Evolutionary conservation across 2,888 invertebrate genomes (phyloP), one percentile per base, ranked within the genome.

Genomic region (Timema cristinae): DNA sequence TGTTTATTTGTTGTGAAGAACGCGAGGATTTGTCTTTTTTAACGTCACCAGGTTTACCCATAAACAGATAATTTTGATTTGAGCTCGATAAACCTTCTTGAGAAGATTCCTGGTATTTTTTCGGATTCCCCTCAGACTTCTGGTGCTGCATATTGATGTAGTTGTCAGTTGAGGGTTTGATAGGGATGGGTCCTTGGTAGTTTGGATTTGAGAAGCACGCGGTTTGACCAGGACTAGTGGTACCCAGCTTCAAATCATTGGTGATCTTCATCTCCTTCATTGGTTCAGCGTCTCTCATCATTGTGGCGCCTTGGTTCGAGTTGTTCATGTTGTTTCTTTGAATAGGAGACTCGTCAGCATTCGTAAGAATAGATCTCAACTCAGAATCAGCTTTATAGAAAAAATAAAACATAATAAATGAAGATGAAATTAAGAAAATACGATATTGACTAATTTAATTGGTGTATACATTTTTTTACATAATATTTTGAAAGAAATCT

Each of bases 121-220:
- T 47, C n/a, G 13, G 51, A 15, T 50, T 47, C 16, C 15, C 50
- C 16, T 68, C 68, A 32, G 15, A 82, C 76, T 85, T 85, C 74
- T 85, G 84, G 74, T 84, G 82, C 0, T 85, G 85, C 84, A 86
- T 84, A 76, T 85, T 85, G 1, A 86, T 83, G 75, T 86, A 86
- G 81, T 86, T 86, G 75, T 85, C 85, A 6, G 63, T 32, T 5
- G 69, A 48, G 10, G 69, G 67, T 51, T 69, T 72, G 47, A 74
- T 75, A 47, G 70, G 70, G 9, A 76, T 74, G 13, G 76, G 75
- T 51, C 79, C 78, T 51, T 81, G 78, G 69, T 83, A 83, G 73
- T 81, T 82, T 7, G 83, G 83, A 78, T 83, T 83, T 15, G 68
- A 59, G 32, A 71, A 71, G 50, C 71, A 59, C 63, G 56, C 51